A percentile compares a stretch with the other conserved stretches of the same genome.
These are phyloP conservation scores for Phrynocephalus versicolor DNA, from an alignment of 2,113 vertebrate genomes.

Conservation along the genomic window DNA sequence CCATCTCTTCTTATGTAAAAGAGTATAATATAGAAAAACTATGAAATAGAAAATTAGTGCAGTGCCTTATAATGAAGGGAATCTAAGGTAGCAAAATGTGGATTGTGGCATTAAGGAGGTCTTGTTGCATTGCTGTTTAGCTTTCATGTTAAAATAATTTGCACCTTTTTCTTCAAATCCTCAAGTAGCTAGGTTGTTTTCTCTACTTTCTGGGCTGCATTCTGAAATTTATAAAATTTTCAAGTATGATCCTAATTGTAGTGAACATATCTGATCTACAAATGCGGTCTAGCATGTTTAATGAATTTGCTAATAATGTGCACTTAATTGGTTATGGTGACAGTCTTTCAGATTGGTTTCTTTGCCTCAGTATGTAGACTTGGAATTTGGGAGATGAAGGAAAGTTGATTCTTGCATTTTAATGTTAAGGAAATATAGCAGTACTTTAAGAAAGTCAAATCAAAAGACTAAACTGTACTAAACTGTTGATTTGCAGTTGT, in stretches of 20 bases:
- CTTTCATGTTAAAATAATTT: background rate
- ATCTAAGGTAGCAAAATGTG: constrained; percentile 23
- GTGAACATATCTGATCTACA: background rate
- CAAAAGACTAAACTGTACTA: background rate
- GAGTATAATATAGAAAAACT: background rate
- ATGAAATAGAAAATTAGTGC: background rate
- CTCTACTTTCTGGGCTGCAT: background rate
- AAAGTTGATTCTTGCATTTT: background rate
- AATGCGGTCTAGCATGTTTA: background rate
- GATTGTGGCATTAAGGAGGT: background rate
- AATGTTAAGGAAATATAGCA: background rate
- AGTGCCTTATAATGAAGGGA: background rate
- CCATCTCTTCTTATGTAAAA: background rate
- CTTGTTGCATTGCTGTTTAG: background rate
- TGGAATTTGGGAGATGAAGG: background rate
- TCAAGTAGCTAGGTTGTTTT: background rate
- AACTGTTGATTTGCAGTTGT: background rate
- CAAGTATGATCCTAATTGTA: background rate
- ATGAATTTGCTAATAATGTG: background rate
- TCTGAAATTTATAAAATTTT: background rate
- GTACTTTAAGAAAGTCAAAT: background rate
- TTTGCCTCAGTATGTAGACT: background rate
- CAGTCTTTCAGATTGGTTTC: background rate
- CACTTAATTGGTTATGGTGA: background rate
- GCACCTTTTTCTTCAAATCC: too few relatives aligned